Percentiles rank a stretch among this genome's conserved stretches.
These are phyloP conservation scores for Holacanthus passer DNA, from an alignment of 2,113 vertebrate genomes.

Conservation along the genomic window DNA sequence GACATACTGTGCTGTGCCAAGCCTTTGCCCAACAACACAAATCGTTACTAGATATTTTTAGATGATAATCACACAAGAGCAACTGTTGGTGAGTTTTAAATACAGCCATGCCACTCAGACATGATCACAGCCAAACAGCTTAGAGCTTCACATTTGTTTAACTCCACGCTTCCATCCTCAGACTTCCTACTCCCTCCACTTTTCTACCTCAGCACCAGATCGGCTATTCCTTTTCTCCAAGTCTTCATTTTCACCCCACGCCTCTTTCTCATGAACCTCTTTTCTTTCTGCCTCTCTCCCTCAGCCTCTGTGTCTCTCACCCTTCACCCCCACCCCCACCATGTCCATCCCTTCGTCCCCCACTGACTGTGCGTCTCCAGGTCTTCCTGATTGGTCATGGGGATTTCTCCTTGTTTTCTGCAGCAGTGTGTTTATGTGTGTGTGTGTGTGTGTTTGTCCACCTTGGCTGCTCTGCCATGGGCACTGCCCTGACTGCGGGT, in stretches of 20 bases:
- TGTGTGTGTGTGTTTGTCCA: conserved; percentile 39
- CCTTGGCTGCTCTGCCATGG: conserved; percentile 35
- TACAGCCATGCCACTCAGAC: neutral
- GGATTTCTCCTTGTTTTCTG: conserved; percentile 67
- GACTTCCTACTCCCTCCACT: neutral
- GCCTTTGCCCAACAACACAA: neutral
- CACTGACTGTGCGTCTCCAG: conserved; percentile 76
- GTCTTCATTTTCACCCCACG: conserved; percentile 33
- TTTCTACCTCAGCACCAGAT: conserved; percentile 19
- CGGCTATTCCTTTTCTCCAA: conserved; percentile 15
- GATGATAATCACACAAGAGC: neutral
- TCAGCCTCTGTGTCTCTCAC: conserved; percentile 34
- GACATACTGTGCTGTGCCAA: neutral
- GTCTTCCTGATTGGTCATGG: conserved; percentile 82
- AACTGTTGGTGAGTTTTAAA: neutral
- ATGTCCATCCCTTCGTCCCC: conserved; percentile 61
- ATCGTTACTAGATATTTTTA: neutral
- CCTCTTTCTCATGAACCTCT: conserved; percentile 45
- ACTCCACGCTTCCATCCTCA: neutral
- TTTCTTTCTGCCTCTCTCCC: conserved; percentile 16
- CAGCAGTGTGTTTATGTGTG: conserved; percentile 40
- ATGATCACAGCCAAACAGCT: neutral
- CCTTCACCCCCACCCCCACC: conserved; percentile 50
- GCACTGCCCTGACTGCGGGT: conserved; percentile 51
- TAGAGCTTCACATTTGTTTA: neutral